These are phyloP conservation scores for Takifugu ocellatus DNA, from an alignment of 2,797 vertebrate species.

Conservation along the genomic window DNA sequence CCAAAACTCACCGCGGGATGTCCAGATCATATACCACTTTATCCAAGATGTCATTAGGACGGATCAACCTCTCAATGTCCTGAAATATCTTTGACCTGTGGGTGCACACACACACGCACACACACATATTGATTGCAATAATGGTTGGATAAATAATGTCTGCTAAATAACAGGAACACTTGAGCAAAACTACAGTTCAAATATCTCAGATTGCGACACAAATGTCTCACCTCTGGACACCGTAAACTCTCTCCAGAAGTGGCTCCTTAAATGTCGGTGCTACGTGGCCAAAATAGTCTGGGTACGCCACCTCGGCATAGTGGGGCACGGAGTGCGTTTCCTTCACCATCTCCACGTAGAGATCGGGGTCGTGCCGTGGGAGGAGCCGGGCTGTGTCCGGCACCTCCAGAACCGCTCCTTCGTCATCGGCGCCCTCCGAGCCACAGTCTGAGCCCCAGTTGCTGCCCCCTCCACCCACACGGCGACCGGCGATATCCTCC, in stretches of 20 bases:
- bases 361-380: conserved; percentile 89
- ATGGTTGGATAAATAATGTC: too few relatives aligned
- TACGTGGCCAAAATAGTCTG: conserved; percentile 96
- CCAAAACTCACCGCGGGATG: conserved; percentile 79
- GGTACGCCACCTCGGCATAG: conserved; percentile 95
- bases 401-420: conserved; percentile 77
- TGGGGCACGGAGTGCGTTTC: conserved; percentile 86
- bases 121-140: neutral
- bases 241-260: conserved; percentile 90
- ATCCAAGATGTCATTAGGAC: conserved; percentile 92
- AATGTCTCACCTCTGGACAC: conserved; percentile 90
- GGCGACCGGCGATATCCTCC: conserved; percentile 53
- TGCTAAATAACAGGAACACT: too few relatives aligned
- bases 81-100: conserved; percentile 94
- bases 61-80: conserved; percentile 96
- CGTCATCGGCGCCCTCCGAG: conserved; percentile 85
- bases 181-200: too few relatives aligned
- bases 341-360: conserved; percentile 93
- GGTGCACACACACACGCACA: conserved; percentile 4
- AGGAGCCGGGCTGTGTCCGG: conserved; percentile 80
- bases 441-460: conserved; percentile 74
- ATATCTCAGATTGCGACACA: too few relatives aligned
- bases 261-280: conserved; percentile 88
- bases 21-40: conserved; percentile 95
- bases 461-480: conserved; percentile 80